These are phyloP conservation scores for Drosophila setosimentum DNA, from an alignment of 2,888 invertebrate species.

Conservation along the genomic window DNA sequence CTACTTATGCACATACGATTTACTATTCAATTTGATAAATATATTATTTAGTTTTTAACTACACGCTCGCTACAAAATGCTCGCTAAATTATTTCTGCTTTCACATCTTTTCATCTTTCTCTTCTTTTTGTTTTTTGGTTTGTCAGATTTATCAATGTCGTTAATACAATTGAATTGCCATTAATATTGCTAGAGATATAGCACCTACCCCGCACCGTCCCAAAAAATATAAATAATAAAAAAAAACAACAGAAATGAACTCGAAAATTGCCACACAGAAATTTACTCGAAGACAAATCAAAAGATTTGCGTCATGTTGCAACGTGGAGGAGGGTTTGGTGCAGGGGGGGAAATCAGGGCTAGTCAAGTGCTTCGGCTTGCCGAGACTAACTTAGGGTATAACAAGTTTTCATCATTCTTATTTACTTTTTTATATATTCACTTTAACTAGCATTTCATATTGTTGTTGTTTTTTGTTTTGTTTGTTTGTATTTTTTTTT, in stretches of 20 bases:
- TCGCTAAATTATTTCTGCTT: constrained; percentile 43
- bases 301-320: constrained; percentile 36
- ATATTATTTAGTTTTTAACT: constrained; percentile 58
- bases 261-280: not conserved
- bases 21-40: constrained; percentile 64
- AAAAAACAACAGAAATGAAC: not conserved
- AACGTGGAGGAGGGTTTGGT: not conserved
- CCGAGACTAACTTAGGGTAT: constrained; percentile 70
- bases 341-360: constrained; percentile 21
- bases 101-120: not conserved
- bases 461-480: constrained; percentile 10
- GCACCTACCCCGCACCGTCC: constrained; percentile 15
- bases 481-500: constrained; percentile 16
- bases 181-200: constrained; percentile 73
- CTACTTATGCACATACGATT: constrained; percentile 75
- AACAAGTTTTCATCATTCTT: constrained; percentile 54
- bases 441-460: constrained; percentile 51
- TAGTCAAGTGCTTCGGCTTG: constrained; percentile 63
- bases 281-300: constrained; percentile 35
- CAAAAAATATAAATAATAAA: not conserved
- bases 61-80: constrained; percentile 69
- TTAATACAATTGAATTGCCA: constrained; percentile 80
- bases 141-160: constrained; percentile 72
- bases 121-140: constrained; percentile 32
- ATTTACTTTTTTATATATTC: constrained; percentile 13